Base-by-base conservation (phyloP, 2,888 invertebrate species). In the Gibbula magus region DNA sequence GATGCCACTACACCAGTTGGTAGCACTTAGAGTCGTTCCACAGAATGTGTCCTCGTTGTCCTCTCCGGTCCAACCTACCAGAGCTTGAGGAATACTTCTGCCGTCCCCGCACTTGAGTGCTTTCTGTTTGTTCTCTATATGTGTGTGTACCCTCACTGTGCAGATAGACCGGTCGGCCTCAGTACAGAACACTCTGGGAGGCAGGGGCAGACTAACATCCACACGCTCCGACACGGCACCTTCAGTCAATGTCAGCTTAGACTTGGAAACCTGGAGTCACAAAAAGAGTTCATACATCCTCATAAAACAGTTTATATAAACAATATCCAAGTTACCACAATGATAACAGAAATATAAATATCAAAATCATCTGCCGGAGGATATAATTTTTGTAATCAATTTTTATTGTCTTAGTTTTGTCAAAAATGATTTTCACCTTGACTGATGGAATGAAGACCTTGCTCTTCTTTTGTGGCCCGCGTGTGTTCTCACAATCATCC, bases 171-270 rank as follows among this genome's bases (percentile, higher is more conserved):
- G 66, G 22, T 75, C 13, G 18, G 53, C 13, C 0, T 25, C 51
- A 3, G 77, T 61, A 79, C 87, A 88, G 80, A 86, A 83, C 7
- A 86, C 51, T 25, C 82, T 77, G 8, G 86, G 87, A 29, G 87
- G 87, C 7, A 88, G 79, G 1, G 81, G 75, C 29, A 83, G 67
- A 10, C 39, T 45, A 18, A 87, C 70, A 3, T 81, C 81, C 13
- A 87, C 35, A 22, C 66, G 22, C 39, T 76, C 54, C 18, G 79
- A 25, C 2, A 52, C 78, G 53, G 61, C 77, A 20, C 87, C 87
- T 79, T 87, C 87, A 73, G 54, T 78, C 18, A 87, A 79, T n/a
- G 74, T 81, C 25, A 87, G 66, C 70, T 80, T 79, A 18, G 80
- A 82, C 35, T 82, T 80, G 3, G 75, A 53, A n/a, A 86, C 78